Evolutionary conservation across 1,140 invertebrate species (phyloP).

Genomic region (Brevipalpus yothersi): DNA sequence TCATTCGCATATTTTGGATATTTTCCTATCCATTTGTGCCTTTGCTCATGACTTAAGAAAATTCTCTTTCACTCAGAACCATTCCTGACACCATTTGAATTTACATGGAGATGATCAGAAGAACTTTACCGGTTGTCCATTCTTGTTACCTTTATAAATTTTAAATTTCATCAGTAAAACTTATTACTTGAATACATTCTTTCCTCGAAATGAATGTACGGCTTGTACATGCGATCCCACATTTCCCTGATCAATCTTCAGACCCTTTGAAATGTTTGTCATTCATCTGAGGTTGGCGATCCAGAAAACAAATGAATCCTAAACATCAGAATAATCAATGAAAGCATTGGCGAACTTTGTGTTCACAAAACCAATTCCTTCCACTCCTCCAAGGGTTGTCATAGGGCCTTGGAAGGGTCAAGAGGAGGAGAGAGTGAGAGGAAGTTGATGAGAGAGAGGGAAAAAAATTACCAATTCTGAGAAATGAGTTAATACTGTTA

Average conservation of each 20-base stretch:
- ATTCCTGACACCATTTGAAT: no score
- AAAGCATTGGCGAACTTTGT: slow-evolving; percentile 58
- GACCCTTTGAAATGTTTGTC: slow-evolving; percentile 17
- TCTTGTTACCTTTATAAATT: no score
- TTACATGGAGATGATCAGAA: no score
- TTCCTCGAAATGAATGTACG: slow-evolving; percentile 26
- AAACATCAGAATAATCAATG: slow-evolving; percentile 67
- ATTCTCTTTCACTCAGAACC: no score
- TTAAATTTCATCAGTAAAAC: no score
- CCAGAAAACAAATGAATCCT: slow-evolving; percentile 77
- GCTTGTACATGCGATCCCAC: slow-evolving; percentile 12
- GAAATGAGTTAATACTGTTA: no score
- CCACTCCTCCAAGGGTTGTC: slow-evolving; percentile 66
- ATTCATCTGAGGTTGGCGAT: slow-evolving; percentile 61
- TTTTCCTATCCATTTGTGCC: no score
- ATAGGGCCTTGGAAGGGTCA: slow-evolving; percentile 36
- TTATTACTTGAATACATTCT: no score
- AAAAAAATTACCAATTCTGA: not conserved
- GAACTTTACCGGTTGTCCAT: no score
- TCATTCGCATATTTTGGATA: no score
- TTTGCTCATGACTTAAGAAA: no score
- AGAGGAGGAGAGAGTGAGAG: not conserved
- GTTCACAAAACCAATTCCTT: slow-evolving; percentile 60
- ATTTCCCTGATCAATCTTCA: slow-evolving; percentile 9
- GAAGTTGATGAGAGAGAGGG: not conserved